phyloP scores from a whole-genome alignment of 2,888 invertebrate species.

The Chirona hameri region DNA sequence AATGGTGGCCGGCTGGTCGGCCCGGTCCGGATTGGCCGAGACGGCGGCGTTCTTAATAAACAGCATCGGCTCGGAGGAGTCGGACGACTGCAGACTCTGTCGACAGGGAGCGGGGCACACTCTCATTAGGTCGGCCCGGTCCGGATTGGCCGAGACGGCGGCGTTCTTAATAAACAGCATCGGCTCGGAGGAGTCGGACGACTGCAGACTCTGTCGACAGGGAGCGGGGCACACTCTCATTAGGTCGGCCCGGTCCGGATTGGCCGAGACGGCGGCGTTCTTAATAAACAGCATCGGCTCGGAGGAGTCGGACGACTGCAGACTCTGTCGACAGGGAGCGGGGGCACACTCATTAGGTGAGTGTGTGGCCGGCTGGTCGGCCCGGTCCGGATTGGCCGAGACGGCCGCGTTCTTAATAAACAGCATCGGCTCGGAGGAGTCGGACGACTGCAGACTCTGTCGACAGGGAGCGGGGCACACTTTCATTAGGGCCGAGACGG shows the following conservation, averaged over 20 bases:
- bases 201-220: not conserved
- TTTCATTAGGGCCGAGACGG: not conserved
- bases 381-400: not conserved
- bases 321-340: not conserved
- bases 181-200: not conserved
- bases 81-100: not conserved
- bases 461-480: too few species aligned
- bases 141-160: not conserved
- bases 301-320: not conserved
- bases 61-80: not conserved
- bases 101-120: too few species aligned
- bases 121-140: not conserved
- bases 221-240: too few species aligned
- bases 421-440: not conserved
- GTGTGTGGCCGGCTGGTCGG: not conserved
- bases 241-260: not conserved
- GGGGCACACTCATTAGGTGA: too few species aligned
- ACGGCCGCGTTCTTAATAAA: not conserved
- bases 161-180: not conserved
- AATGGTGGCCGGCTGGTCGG: not conserved
- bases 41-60: not conserved
- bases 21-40: not conserved
- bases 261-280: not conserved
- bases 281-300: not conserved
- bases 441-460: not conserved